Conservation (phyloP, 2,797 vertebrate genomes). For the Halcyon badia region DNA sequence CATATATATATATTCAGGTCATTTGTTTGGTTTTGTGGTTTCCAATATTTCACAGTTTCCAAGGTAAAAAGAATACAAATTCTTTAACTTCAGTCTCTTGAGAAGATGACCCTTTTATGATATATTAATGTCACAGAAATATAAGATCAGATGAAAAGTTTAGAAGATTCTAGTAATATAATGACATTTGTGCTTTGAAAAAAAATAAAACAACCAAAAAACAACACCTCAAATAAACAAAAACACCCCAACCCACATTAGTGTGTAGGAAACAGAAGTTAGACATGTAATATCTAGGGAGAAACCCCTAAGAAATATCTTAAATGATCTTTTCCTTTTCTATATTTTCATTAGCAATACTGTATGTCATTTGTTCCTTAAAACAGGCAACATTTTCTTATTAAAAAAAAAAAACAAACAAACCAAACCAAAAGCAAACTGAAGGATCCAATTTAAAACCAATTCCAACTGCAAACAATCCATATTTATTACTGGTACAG, state of each 20-base stretch:
- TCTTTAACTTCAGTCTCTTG: background rate
- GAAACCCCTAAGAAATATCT: background rate
- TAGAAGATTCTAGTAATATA: background rate
- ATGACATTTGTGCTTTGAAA: background rate
- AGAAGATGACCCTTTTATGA: background rate
- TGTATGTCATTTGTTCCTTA: background rate
- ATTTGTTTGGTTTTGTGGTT: background rate
- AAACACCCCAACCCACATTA: too few species aligned
- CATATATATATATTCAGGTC: background rate
- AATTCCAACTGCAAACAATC: background rate
- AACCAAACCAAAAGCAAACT: background rate
- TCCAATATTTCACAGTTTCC: background rate
- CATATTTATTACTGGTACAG: conserved; percentile 3
- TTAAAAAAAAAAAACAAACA: background rate
- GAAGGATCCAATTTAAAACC: conserved; percentile 12
- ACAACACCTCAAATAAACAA: background rate
- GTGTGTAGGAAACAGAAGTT: background rate
- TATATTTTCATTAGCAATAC: background rate
- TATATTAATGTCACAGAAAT: background rate
- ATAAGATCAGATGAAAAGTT: background rate
- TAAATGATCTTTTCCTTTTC: background rate
- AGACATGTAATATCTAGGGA: background rate
- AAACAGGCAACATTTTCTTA: background rate
- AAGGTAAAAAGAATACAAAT: background rate
- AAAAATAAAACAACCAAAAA: background rate